Evolutionary conservation across 2,113 vertebrate genomes (phyloP), one percentile per base, ranked within the genome.

Genomic region (Cathartes aura): DNA sequence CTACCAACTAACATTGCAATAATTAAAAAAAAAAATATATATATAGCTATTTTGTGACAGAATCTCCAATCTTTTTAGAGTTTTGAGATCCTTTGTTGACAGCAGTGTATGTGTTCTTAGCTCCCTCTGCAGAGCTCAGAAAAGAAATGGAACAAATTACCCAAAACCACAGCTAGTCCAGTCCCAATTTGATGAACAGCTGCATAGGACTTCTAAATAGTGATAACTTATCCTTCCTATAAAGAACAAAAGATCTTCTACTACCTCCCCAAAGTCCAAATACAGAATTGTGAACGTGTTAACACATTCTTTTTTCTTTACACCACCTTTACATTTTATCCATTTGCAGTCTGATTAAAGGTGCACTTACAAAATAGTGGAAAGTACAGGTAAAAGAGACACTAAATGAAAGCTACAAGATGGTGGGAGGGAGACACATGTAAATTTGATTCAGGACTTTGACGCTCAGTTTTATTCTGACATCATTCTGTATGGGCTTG

Each of bases 111-210:
- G 15, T 92, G 86, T 72, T 93, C 53, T 86, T 90, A 93, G 91
- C 93, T 96, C 94, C 93, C 89, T 53, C 94, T 97, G 53, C 79
- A 90, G 95, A 95, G 53, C 86, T 83, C 62, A 83, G 34, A 83
- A 24, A 60, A 59, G 68, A 89, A 91, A 76, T n/a, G 13, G 47
- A 91, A 78, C 18, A 62, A 55, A 63, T 36, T 34, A 73, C 55
- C 11, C 55, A 50, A 91, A 94, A 2, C 26, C 26, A 81, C 22
- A 96, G 45, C 21, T 55, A 84, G 10, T 42, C 34, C 55, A 58
- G 32, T 63, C 48, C 34, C 15, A 84, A 5, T 15, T 5, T 60
- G 8, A 80, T 17, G 5, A 95, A 63, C 4, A 45, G 34, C 18
- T 72, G 8, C 38, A 47, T 0, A 30, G n/a, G 15, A 36, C 11